Base-by-base conservation (phyloP, 2,888 invertebrate species). In the Erebia ligea region DNA sequence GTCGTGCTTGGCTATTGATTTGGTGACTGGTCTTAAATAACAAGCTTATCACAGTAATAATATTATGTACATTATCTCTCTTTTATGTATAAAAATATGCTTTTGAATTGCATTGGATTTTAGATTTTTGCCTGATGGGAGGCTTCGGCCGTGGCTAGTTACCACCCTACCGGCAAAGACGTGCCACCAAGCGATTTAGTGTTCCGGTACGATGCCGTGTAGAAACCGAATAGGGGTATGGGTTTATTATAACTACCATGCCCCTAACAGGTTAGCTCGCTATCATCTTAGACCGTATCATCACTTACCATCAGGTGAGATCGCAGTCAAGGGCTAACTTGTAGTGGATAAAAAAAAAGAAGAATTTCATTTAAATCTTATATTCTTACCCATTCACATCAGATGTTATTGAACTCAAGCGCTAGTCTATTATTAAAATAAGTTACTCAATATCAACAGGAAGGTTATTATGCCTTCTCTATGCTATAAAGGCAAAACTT, bases 1-100 rank as follows among this genome's bases (percentile, higher is more conserved):
- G 64, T 50, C 34, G 17, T 19, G 34, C 17, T 52, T 52, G 11
- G 52, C n/a, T 64, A 64, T 64, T 64, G 64, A 64, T 64, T 64
- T 50, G 10, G 48, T 15, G 63, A 50, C 50, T 50, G 63, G 34
- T 25, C 50, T 34, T 52, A 50, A 17, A 25, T 40, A 42, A 61
- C 42, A 42, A 61, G 52, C 6, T 64, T 64, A 34, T 21, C n/a
- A 21, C 13, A 48, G 21, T 21, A n/a, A 8, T 62, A 25, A 8
- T 62, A n/a, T 21, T 15, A 52, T 10, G 52, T 8, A 52, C 11
- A 62, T 21, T 1, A 17, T 45, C 2, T 45, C 45, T 61, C 8
- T 45, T 9, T 5, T 15, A 17, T 57, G 21, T 42, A 11, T 0
- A 42, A 34, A 25, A 25, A 25, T 25, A 25, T 25, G 25, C 25